Conservation (phyloP, 2,113 vertebrate species). For the Calidris pugnax region DNA sequence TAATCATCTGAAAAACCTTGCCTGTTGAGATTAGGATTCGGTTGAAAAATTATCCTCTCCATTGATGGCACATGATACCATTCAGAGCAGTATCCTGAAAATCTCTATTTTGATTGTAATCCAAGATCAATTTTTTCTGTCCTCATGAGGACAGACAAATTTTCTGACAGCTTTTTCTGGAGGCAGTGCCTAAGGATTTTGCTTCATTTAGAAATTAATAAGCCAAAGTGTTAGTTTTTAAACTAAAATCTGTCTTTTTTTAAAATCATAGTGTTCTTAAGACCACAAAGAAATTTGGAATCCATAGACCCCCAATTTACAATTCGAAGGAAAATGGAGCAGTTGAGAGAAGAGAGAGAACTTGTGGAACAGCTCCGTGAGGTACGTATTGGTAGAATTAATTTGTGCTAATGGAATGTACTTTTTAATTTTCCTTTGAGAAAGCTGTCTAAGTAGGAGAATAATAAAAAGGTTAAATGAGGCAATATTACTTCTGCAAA, state of each 20-base stretch:
- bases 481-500: not conserved
- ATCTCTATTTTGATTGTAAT: not conserved
- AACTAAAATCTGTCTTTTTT: not conserved
- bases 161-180: not conserved
- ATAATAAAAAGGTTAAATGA: not conserved
- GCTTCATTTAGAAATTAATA: not conserved
- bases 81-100: not conserved
- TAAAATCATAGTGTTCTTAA: conserved; percentile 83
- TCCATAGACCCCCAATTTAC: conserved; percentile 93
- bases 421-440: not conserved
- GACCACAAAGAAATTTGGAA: conserved; percentile 89
- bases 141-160: not conserved
- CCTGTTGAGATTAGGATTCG: not conserved
- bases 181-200: not conserved
- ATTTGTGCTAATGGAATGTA: not conserved
- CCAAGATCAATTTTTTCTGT: not conserved
- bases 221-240: not conserved
- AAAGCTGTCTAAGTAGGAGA: not conserved
- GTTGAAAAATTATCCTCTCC: not conserved
- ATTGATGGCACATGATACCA: not conserved
- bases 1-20: not conserved
- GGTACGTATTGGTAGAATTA: conserved; percentile 67
- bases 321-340: conserved; percentile 94
- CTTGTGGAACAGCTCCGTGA: conserved; percentile 84
- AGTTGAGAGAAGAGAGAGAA: conserved; percentile 85